Evolutionary conservation across 2,888 invertebrate species (phyloP).

Genomic region (Alcis repandata): DNA sequence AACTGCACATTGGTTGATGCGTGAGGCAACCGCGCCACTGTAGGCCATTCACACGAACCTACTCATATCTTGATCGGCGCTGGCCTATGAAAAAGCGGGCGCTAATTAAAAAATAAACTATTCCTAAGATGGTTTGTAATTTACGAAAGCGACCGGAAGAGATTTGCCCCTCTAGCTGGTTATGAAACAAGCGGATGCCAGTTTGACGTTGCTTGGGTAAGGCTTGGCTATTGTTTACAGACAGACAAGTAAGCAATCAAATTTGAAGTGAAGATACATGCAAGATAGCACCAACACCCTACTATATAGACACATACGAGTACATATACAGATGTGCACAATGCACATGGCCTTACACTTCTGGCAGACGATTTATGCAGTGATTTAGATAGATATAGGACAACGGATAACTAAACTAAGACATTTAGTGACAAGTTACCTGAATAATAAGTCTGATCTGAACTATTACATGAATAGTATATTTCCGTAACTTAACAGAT

Average conservation of each 20-base stretch:
- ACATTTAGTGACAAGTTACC: not conserved
- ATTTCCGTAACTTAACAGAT: no score
- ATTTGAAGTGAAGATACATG: not conserved
- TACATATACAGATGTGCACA: no score
- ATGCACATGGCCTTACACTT: no score
- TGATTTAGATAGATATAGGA: no score
- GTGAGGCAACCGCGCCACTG: conserved; percentile 79
- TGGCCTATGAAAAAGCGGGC: conserved; percentile 83
- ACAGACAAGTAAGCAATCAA: conserved; percentile 12
- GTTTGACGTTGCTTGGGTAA: conserved; percentile 17
- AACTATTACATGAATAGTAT: no score
- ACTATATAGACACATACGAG: not conserved
- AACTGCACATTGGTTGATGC: conserved; percentile 59
- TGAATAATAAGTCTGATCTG: no score
- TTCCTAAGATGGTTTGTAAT: conserved; percentile 75
- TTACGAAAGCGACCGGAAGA: conserved; percentile 74
- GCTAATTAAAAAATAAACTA: conserved; percentile 85
- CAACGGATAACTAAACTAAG: not conserved
- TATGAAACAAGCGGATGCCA: conserved; percentile 20
- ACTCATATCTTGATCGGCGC: conserved; percentile 80
- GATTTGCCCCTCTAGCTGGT: conserved; percentile 59
- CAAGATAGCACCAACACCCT: no score
- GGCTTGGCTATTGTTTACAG: conserved; percentile 26
- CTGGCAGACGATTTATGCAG: no score
- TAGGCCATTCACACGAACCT: conserved; percentile 85